Base-by-base conservation (phyloP, 1,140 invertebrate species). In the Panulirus ornatus region DNA sequence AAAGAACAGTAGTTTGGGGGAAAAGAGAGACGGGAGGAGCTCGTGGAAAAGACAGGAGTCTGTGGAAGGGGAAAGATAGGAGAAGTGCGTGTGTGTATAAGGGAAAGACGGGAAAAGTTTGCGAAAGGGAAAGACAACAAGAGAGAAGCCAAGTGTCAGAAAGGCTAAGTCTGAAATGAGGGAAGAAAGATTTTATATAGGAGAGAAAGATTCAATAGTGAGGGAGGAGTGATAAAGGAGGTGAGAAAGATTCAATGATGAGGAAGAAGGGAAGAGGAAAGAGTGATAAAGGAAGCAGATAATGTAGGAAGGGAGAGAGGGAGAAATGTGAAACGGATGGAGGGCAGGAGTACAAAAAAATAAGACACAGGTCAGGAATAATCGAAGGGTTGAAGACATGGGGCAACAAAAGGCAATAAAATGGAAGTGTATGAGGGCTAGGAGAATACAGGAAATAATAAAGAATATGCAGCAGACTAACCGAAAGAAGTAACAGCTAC, bases 31-130 rank as follows among this genome's bases (percentile, higher is more conserved):
- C 36, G 36, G 27, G 6, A 75, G 36, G 3, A 75, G 19, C 36
- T 11, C n/a, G 2, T 19, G 30, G 27, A 44, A 54, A 34, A 30
- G 19, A 2, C 1, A 63, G 27, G 58, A 63, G 27, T 1, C 19
- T n/a, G 22, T 27, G 16, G 27, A n/a, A 66, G 44, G 22, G 38
- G 36, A 63, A 63, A 70, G 36, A 70, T 11, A 27, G 58, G 70
- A 27, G 14, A 36, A 84, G 58, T 19, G 54, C 14, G 58, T 36
- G 58, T 34, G 82, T 34, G 58, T 34, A 36, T 36, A 36, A 63
- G 36, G 40, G 58, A 66, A 36, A 84, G 58, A 84, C 30, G 70
- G 58, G 70, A 36, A 84, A 63, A 84, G 82, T 66, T 2, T 34
- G 51, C 63, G 54, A 66, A 36, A 11, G 82, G 16, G 51, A 34